Evolutionary conservation across 1,140 invertebrate genomes (phyloP), one percentile per base, ranked within the genome.

Genomic region (Anagrus nilaparvatae): DNA sequence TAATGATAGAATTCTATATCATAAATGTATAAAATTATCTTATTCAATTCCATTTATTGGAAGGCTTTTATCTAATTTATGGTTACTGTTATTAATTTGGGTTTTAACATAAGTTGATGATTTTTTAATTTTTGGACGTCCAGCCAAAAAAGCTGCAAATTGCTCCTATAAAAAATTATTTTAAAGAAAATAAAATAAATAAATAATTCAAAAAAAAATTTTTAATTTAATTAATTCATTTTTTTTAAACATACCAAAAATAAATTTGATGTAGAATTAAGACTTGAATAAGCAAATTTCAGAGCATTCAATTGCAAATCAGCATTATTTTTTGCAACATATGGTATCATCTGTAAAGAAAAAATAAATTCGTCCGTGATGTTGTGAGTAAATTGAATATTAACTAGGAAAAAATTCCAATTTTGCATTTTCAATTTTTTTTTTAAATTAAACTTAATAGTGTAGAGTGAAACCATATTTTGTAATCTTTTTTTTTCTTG

Each of bases 71-170:
- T 49, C 13, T 65, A 53, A 35, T 68, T 53, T 16, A 40, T 71
- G 63, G 38, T 74, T 70, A 31, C 68, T 69, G 52, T 70, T 64
- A 31, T 72, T 66, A 21, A 67, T 65, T 32, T n/a, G n/a, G n/a
- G n/a, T n/a, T n/a, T n/a, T n/a, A n/a, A n/a, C n/a, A n/a, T n/a
- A n/a, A n/a, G n/a, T n/a, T 70, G 51, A 20, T 49, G 50, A 42
- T 50, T 75, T 75, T 43, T 67, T 65, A 2, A 10, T 13, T 35
- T 69, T 67, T 29, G 74, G 71, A 37, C 74, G 73, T 40, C 74
- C 74, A 17, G 74, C 75, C 16, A 77, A 47, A 44, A 75, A 70
- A 40, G 69, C 61, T 3, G 75, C 74, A 8, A 75, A 47, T 40
- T 71, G 68, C 50, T 75, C 73, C 75, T 76, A 47, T 19, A 59